Evolutionary conservation across 2,797 vertebrate genomes (phyloP).

Genomic region (Orestias chungarensis): DNA sequence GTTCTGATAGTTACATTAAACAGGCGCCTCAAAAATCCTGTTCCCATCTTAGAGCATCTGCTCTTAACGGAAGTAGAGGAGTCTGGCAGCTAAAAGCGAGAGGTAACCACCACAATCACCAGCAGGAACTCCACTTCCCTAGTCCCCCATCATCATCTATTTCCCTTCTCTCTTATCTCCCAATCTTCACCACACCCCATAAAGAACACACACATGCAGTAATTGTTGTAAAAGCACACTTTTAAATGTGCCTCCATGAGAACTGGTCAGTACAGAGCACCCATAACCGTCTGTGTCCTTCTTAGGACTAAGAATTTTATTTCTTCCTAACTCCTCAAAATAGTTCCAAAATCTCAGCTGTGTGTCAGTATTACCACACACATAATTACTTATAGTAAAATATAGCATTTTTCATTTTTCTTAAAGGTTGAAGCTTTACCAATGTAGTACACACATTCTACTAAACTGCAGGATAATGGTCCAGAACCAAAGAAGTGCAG

Average conservation of each 20-base stretch:
- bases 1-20: conserved; percentile 13
- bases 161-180: conserved; percentile 26
- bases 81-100: conserved; percentile 15
- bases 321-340: conserved; percentile 37
- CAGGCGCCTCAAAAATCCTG: conserved; percentile 18
- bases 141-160: conserved; percentile 23
- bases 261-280: conserved; percentile 23
- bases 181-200: conserved; percentile 21
- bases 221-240: conserved; percentile 39
- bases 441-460: conserved; percentile 1
- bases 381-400: no score
- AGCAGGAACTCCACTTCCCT: conserved; percentile 12
- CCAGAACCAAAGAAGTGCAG: conserved; percentile 26
- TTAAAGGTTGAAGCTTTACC: no score
- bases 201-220: conserved; percentile 37
- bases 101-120: conserved; percentile 13
- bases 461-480: conserved; percentile 30
- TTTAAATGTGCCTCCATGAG: conserved; percentile 35
- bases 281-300: conserved; percentile 59
- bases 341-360: conserved; percentile 60
- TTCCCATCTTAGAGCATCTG: conserved; percentile 17
- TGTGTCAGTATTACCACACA: no score
- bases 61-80: conserved; percentile 18
- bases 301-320: conserved; percentile 67
- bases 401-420: no score